Percentiles rank a stretch among this genome's conserved stretches.
phyloP scores from a whole-genome alignment of 1,140 invertebrate species.

The Nephila pilipes region DNA sequence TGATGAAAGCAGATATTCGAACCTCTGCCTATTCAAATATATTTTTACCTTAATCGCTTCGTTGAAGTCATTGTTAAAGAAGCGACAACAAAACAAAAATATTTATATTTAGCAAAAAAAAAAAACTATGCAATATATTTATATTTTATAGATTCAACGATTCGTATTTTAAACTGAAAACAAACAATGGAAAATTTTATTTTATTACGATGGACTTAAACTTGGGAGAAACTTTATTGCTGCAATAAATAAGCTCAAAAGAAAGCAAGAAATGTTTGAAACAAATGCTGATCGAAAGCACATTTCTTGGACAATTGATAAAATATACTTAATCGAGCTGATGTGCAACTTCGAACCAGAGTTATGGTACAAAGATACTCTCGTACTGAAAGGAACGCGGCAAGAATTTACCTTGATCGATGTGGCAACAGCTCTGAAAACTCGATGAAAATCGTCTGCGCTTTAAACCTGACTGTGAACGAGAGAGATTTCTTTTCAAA shows the following conservation, averaged over 20 bases:
- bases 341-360: background rate
- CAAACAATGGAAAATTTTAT: background rate
- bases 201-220: background rate
- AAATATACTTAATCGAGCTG: constrained; percentile 11
- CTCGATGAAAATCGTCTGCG: constrained; percentile 5
- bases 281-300: background rate
- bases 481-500: background rate
- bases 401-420: background rate
- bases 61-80: background rate
- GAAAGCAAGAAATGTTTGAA: background rate
- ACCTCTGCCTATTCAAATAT: constrained; percentile 3
- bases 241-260: constrained; percentile 28
- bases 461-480: background rate
- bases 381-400: background rate
- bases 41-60: constrained; percentile 36
- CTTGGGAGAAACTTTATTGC: background rate
- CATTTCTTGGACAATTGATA: background rate
- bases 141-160: constrained; percentile 11
- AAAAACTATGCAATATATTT: constrained; percentile 1
- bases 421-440: background rate
- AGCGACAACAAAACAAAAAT: background rate
- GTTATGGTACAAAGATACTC: background rate
- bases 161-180: constrained; percentile 16
- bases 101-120: background rate
- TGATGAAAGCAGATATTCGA: background rate